These are phyloP conservation scores for Microctonus brassicae DNA, from an alignment of 2,888 invertebrate genomes.

Conservation along the genomic window DNA sequence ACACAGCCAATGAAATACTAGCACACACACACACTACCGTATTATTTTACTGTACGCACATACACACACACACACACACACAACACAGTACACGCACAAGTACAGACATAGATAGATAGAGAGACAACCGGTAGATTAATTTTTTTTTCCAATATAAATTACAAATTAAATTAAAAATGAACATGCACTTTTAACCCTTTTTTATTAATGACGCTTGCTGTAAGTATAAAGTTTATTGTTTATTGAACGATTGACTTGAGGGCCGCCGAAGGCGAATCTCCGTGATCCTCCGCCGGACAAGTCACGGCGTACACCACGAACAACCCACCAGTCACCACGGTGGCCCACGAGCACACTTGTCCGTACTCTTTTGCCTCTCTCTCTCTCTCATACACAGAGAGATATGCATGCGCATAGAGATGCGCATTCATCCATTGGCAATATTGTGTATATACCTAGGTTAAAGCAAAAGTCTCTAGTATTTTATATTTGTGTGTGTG, in stretches of 20 bases:
- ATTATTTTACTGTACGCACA: neutral
- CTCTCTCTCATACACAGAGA: too few relatives aligned
- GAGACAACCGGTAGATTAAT: neutral
- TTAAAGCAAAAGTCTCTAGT: too few relatives aligned
- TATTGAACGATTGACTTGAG: slow-evolving; percentile 4
- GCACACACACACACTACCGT: too few relatives aligned
- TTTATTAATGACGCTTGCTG: neutral
- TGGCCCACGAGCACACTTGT: slow-evolving; percentile 41
- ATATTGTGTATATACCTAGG: too few relatives aligned
- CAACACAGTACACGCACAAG: neutral
- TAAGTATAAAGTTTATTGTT: neutral
- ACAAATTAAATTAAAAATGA: too few relatives aligned
- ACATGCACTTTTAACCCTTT: too few relatives aligned
- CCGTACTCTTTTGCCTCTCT: slow-evolving; percentile 20
- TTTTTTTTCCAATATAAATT: too few relatives aligned
- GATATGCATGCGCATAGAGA: too few relatives aligned
- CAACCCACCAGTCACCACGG: slow-evolving; percentile 39
- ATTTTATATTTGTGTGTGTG: too few relatives aligned
- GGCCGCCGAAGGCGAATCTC: slow-evolving; percentile 21
- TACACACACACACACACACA: neutral
- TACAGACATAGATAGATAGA: too few relatives aligned
- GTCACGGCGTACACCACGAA: slow-evolving; percentile 39
- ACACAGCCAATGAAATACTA: neutral
- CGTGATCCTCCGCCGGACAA: slow-evolving; percentile 34
- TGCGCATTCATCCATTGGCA: neutral